These are phyloP conservation scores for Acromyrmex heyeri DNA, from an alignment of 1,140 invertebrate species.

Conservation along the genomic window DNA sequence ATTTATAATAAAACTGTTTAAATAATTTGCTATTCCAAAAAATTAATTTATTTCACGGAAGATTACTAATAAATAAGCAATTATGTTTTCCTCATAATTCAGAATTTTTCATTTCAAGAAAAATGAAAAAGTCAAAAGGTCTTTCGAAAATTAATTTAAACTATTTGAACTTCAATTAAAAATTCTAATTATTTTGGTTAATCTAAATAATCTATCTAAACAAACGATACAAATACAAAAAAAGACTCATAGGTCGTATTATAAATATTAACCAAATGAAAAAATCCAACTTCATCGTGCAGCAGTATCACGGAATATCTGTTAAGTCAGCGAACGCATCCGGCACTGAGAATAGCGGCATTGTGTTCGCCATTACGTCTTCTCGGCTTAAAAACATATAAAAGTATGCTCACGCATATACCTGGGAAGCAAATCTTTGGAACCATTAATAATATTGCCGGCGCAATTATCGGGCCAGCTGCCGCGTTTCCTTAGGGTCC, in stretches of 20 bases:
- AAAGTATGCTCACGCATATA: conserved; percentile 58
- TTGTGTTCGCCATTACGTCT: conserved; percentile 65
- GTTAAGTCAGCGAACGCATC: conserved; percentile 51
- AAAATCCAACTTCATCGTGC: not conserved
- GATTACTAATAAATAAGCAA: not conserved
- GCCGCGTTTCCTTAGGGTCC: conserved; percentile 63
- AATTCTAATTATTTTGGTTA: not conserved
- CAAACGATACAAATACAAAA: not conserved
- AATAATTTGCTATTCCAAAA: not conserved
- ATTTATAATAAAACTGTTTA: not conserved
- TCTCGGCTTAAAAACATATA: conserved; percentile 32
- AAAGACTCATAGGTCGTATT: not conserved
- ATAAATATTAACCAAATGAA: not conserved
- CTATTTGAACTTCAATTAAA: not conserved
- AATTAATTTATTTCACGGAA: not conserved
- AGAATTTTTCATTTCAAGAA: not conserved
- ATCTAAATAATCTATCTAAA: not conserved
- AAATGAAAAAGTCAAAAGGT: not conserved
- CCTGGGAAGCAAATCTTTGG: conserved; percentile 73
- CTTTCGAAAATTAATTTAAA: not conserved
- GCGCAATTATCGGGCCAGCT: conserved; percentile 82
- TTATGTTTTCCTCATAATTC: not conserved
- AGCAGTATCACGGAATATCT: conserved; percentile 10
- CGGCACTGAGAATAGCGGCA: conserved; percentile 45
- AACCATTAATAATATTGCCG: conserved; percentile 79